Evolutionary conservation across 2,888 invertebrate genomes (phyloP).

Genomic region (Sarcophaga carnaria): DNA sequence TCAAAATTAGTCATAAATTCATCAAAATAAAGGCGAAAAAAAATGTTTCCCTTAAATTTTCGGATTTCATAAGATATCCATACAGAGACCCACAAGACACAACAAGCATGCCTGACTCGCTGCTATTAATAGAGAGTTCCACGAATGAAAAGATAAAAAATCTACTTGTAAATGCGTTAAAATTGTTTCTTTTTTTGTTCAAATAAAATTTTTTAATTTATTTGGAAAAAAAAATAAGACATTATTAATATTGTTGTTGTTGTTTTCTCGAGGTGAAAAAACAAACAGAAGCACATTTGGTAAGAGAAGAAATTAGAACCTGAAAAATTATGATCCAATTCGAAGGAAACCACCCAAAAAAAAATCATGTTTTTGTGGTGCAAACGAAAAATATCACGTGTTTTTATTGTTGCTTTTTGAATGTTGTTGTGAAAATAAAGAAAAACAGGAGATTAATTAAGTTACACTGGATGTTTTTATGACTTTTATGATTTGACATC

Average conservation of each 20-base stretch:
- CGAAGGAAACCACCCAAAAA: conserved; percentile 42
- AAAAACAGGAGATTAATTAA: conserved; percentile 49
- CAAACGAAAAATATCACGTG: conserved; percentile 26
- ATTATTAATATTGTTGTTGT: neutral
- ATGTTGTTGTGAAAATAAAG: conserved; percentile 32
- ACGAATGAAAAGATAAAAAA: conserved; percentile 56
- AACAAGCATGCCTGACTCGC: neutral
- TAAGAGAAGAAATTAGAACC: conserved; percentile 26
- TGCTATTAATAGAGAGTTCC: conserved; percentile 29
- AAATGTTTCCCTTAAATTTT: neutral
- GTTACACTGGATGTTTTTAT: conserved; percentile 61
- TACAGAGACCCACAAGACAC: neutral
- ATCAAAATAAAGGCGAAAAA: conserved; percentile 38
- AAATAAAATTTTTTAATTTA: neutral
- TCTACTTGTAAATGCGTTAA: conserved; percentile 47
- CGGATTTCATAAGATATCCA: neutral
- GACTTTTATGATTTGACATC: conserved; percentile 54
- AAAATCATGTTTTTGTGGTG: conserved; percentile 7
- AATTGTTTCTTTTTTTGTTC: conserved; percentile 4
- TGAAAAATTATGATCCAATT: conserved; percentile 54
- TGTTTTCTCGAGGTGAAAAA: neutral
- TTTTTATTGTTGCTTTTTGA: conserved; percentile 7
- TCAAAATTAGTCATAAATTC: conserved; percentile 67
- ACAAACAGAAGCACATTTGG: conserved; percentile 34
- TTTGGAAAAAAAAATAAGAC: neutral